A percentile compares a stretch with the other conserved stretches of the same genome.
These are phyloP conservation scores for Anas bahamensis DNA, from an alignment of 2,797 vertebrate species.

Conservation along the genomic window DNA sequence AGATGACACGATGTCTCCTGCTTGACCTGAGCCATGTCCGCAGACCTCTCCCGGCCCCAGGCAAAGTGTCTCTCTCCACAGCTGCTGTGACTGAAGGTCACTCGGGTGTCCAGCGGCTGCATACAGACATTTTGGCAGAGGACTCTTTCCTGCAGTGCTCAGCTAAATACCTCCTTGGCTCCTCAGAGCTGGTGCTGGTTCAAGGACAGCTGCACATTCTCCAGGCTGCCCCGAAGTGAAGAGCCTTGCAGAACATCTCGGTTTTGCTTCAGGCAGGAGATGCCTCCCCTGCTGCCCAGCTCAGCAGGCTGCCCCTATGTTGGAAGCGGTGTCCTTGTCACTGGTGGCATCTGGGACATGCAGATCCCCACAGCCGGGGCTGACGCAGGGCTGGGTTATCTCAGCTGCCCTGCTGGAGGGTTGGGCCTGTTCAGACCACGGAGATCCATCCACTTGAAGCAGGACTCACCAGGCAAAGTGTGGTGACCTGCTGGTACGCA, in stretches of 20 bases:
- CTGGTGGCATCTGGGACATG: rapidly evolving
- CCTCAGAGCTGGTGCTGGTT: not conserved
- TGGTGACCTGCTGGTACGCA: not conserved
- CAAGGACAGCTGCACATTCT: not conserved
- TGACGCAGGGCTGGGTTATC: not conserved
- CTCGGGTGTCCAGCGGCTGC: not conserved
- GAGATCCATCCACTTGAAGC: not conserved
- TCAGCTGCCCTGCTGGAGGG: not conserved
- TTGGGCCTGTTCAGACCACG: not conserved
- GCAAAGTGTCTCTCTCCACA: not conserved
- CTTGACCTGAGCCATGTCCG: rapidly evolving
- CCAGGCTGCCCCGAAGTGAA: not conserved
- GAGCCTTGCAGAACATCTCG: not conserved
- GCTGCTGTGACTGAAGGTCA: not conserved
- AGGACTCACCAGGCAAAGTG: not conserved
- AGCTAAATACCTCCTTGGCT: not conserved
- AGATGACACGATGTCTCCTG: not conserved
- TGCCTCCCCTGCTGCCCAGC: not conserved
- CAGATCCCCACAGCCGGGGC: not conserved
- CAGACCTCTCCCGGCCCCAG: not conserved
- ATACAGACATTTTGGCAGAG: not conserved
- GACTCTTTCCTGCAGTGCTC: not conserved
- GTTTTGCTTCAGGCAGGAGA: not conserved
- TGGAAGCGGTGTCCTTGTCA: not conserved
- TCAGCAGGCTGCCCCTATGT: not conserved